phyloP scores from a whole-genome alignment of 2,888 invertebrate genomes.

The Leptopterna dolabrata region DNA sequence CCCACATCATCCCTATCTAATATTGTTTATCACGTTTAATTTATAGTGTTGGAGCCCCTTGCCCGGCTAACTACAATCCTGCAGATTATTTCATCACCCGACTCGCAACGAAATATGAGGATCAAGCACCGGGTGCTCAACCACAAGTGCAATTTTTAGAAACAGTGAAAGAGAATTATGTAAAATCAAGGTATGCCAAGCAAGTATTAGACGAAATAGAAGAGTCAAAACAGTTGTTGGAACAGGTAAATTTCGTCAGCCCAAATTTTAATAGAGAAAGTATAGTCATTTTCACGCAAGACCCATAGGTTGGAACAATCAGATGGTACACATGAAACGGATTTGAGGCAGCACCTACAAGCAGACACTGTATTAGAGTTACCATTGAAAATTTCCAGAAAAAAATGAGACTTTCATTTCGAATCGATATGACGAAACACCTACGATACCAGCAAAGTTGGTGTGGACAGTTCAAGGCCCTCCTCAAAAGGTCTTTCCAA shows the following conservation, averaged over 20 bases:
- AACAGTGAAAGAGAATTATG: constrained; percentile 66
- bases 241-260: constrained; percentile 64
- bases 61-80: constrained; percentile 84
- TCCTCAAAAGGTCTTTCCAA: constrained; percentile 90
- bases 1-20: too few species aligned
- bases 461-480: constrained; percentile 87
- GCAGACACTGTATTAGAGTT: too few species aligned
- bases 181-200: constrained; percentile 70
- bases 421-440: constrained; percentile 57
- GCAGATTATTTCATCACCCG: constrained; percentile 86
- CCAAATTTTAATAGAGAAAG: too few species aligned
- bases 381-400: not conserved
- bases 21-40: not conserved
- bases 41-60: constrained; percentile 67
- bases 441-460: constrained; percentile 85
- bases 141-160: constrained; percentile 64
- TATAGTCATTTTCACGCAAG: too few species aligned
- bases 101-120: constrained; percentile 73
- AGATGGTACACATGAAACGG: too few species aligned
- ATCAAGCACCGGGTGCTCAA: constrained; percentile 70
- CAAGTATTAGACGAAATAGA: constrained; percentile 63
- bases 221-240: constrained; percentile 72
- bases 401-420: constrained; percentile 7
- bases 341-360: too few species aligned
- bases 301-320: too few species aligned